A percentile compares a stretch with the other conserved stretches of the same genome.
phyloP scores from a whole-genome alignment of 2,113 vertebrate genomes.

The Saguinus imperator region DNA sequence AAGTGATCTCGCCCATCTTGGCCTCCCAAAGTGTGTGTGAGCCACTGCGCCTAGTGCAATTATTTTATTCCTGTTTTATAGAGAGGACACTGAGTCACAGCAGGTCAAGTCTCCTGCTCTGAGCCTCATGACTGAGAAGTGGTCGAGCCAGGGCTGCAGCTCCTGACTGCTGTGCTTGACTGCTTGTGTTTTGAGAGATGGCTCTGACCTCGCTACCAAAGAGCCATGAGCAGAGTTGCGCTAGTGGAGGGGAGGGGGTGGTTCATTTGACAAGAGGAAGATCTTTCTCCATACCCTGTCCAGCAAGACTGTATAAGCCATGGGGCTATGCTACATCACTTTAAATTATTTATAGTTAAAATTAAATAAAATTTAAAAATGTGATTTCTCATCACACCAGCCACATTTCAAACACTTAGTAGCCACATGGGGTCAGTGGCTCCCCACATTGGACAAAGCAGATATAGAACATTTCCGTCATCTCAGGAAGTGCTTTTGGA shows the following conservation, averaged over 20 bases:
- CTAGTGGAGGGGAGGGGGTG: not conserved
- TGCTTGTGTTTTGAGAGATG: not conserved
- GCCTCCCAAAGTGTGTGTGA: no score
- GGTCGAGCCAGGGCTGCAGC: not conserved
- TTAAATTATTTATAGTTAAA: not conserved
- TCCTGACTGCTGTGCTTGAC: not conserved
- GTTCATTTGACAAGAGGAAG: not conserved
- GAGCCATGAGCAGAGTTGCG: not conserved
- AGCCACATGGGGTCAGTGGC: not conserved
- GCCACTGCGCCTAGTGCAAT: no score
- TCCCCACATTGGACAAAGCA: not conserved
- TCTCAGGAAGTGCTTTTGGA: not conserved
- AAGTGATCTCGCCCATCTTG: no score
- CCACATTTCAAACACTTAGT: not conserved
- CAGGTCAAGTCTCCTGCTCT: not conserved
- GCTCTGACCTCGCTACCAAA: not conserved
- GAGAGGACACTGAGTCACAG: not conserved
- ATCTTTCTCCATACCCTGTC: not conserved
- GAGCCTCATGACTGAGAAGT: not conserved
- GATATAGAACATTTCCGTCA: not conserved
- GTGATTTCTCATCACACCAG: not conserved
- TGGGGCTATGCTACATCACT: not conserved
- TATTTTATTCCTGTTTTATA: not conserved
- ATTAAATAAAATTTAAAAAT: not conserved
- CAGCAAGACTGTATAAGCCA: accelerated